These are phyloP conservation scores for Forbesichthys agassizii DNA, from an alignment of 2,113 vertebrate species.

Conservation along the genomic window DNA sequence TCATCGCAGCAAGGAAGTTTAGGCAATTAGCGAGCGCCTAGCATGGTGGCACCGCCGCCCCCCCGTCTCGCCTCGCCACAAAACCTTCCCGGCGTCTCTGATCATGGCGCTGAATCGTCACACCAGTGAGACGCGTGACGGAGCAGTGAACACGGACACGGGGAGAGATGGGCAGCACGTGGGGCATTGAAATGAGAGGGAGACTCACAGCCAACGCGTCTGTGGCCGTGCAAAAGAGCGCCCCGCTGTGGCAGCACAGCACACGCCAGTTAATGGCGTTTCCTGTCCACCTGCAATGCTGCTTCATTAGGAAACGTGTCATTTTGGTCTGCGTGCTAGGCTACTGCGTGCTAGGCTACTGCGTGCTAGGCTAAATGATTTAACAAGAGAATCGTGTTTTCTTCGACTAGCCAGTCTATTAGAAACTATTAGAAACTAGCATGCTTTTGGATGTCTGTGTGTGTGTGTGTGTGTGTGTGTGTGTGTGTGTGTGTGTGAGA, in stretches of 20 bases:
- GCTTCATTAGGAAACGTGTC: no score
- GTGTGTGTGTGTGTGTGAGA: not conserved
- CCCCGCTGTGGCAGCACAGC: constrained; percentile 4
- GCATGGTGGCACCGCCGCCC: constrained; percentile 65
- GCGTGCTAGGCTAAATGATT: not conserved
- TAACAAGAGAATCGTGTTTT: not conserved
- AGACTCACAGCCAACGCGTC: no score
- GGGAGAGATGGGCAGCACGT: not conserved
- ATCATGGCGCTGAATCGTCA: constrained; percentile 77
- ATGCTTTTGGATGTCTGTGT: not conserved
- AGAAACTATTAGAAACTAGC: no score
- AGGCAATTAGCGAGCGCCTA: constrained; percentile 93
- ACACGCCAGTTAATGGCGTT: constrained; percentile 32
- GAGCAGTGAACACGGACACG: not conserved
- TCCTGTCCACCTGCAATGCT: not conserved
- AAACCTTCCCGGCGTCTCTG: constrained; percentile 92
- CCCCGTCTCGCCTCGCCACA: constrained; percentile 71
- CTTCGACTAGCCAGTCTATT: not conserved
- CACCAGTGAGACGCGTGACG: constrained; percentile 66
- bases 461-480: no score
- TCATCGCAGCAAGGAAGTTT: constrained; percentile 68
- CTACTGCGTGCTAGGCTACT: not conserved
- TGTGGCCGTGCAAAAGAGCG: not conserved
- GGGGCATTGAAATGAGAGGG: not conserved
- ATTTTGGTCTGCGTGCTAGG: not conserved